Evolutionary conservation across 2,797 vertebrate species (phyloP), one percentile per base, ranked within the genome.

Genomic region (Simalia tracyae): DNA sequence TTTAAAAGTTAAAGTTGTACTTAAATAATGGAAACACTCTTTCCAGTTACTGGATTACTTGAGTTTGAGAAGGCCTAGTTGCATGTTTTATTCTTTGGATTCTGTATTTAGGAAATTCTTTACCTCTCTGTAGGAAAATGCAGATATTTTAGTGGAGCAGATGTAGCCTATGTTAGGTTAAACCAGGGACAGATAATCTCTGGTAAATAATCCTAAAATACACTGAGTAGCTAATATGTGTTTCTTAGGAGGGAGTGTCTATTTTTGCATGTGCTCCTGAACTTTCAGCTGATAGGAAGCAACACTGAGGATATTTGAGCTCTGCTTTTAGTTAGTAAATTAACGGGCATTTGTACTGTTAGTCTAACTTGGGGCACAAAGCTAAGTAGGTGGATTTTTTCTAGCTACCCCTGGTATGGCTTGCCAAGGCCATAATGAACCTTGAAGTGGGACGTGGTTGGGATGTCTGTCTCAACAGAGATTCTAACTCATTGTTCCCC

Each of bases 381-480:
- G 42, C 36, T 91, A 89, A 46, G 61, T 72, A 86, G 42, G 64
- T 84, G 10, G 60, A 91, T 63, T 56, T 24, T 12, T 64, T n/a
- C 12, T 84, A 54, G 60, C 91, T 84, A 84, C n/a, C 88, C 90
- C 54, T 81, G 85, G 84, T 6, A 42, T 59, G 72, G 84, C 68
- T 87, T 90, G 85, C 86, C 85, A 92, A 92, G 89, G 56, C 61
- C 76, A 10, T 28, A 42, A 24, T 87, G 68, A 60, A 88, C 60
- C 85, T 90, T 59, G 42, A 66, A 31, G 88, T 8, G 90, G 93
- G 88, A 87, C 88, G 64, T 61, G 17, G 68, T 92, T 90, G 22
- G 89, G 26, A 92, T 50, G 24, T 93, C 92, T 91, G 94, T 85
- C 92, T 94, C 94, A 26, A 50, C 94, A 91, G 94, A 93, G 92